Conservation (phyloP, 2,113 vertebrate species). For the Peromyscus leucopus region DNA sequence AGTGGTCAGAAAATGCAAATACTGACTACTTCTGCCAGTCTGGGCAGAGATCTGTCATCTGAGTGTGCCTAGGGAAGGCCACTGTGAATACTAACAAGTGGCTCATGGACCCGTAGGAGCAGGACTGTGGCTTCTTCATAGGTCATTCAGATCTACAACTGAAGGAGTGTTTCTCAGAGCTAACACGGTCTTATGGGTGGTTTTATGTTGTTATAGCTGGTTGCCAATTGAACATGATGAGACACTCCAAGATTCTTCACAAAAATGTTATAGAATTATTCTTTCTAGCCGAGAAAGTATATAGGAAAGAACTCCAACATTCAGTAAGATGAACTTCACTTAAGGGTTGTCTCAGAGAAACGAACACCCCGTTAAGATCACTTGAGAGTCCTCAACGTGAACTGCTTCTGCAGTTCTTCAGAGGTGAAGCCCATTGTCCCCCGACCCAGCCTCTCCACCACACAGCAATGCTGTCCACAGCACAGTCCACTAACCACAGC, state of each 20-base stretch:
- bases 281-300: background rate
- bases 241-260: too few species aligned
- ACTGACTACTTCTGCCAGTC: background rate
- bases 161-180: background rate
- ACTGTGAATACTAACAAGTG: too few species aligned
- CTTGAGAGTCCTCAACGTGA: too few species aligned
- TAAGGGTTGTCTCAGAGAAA: background rate
- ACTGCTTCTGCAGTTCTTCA: background rate
- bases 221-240: background rate
- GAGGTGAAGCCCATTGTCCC: background rate
- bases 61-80: rapidly evolving
- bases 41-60: background rate
- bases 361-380: background rate
- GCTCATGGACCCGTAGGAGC: rapidly evolving
- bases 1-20: background rate
- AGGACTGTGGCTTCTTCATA: background rate
- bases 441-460: rapidly evolving
- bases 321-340: background rate
- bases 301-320: background rate
- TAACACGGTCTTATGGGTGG: too few species aligned
- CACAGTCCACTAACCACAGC: background rate
- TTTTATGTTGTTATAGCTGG: background rate
- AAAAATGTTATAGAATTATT: background rate
- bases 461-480: rapidly evolving
- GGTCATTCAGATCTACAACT: background rate